A percentile compares a stretch with the other conserved stretches of the same genome.
Conservation (phyloP, 92 coral and sea anemone species). For the Pocillopora meandrina region DNA sequence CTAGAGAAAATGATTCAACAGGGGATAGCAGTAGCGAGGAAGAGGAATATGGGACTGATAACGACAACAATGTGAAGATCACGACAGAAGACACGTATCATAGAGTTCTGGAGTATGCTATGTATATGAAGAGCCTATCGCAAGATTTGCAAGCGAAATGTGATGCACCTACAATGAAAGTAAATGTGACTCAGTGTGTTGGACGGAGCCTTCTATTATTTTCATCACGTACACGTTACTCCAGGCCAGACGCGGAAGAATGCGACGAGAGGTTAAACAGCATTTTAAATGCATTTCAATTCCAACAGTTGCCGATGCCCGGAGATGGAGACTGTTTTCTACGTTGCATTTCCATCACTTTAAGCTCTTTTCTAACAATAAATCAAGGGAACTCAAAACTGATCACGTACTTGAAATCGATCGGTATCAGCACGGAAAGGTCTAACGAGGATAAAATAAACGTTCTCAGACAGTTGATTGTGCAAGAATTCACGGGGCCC, state of each 20-base stretch:
- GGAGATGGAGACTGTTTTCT: constrained; percentile 38
- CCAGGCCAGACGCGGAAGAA: constrained; percentile 20
- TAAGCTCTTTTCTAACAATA: not conserved
- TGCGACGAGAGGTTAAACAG: constrained; percentile 20
- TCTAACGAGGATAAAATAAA: not conserved
- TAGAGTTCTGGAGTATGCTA: constrained; percentile 10
- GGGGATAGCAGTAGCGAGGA: constrained; percentile 14
- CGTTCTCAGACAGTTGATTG: constrained; percentile 18
- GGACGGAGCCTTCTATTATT: constrained; percentile 22
- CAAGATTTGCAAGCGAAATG: constrained; percentile 20
- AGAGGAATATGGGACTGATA: constrained; percentile 5
- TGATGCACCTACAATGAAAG: constrained; percentile 18
- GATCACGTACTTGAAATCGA: not conserved
- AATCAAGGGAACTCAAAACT: not conserved
- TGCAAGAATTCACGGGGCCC: constrained; percentile 22
- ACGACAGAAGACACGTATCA: constrained; percentile 14
- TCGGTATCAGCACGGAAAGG: not conserved
- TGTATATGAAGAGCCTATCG: constrained; percentile 9
- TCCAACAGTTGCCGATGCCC: constrained; percentile 23
- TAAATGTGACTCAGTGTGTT: constrained; percentile 24
- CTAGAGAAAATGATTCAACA: not conserved
- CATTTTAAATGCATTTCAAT: constrained; percentile 17
- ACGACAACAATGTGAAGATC: not conserved
- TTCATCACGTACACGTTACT: not conserved
- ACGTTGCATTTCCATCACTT: constrained; percentile 5